Evolutionary conservation across 2,888 invertebrate genomes (phyloP).

Genomic region (Drymonia ruficornis): DNA sequence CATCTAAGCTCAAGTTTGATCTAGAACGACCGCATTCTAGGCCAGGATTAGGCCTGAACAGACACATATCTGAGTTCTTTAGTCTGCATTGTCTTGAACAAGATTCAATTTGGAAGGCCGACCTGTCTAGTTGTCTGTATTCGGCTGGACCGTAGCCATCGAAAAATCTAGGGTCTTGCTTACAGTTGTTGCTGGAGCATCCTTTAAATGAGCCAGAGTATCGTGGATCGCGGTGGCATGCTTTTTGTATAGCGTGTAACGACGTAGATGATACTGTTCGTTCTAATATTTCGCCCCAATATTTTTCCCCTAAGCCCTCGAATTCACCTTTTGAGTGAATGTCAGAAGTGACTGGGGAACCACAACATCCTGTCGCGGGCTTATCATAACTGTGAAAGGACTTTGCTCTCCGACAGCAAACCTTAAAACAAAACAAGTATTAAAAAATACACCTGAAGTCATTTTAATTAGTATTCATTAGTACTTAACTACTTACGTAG

Average conservation of each 20-base stretch:
- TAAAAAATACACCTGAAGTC: not conserved
- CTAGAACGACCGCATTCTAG: slow-evolving; percentile 77
- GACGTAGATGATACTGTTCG: slow-evolving; percentile 91
- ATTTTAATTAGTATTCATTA: not conserved
- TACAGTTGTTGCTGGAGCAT: slow-evolving; percentile 68
- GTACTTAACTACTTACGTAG: slow-evolving; percentile 86
- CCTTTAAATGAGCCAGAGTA: slow-evolving; percentile 80
- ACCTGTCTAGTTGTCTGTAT: slow-evolving; percentile 73
- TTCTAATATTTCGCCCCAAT: slow-evolving; percentile 92
- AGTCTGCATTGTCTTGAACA: slow-evolving; percentile 78
- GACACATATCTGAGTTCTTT: slow-evolving; percentile 77
- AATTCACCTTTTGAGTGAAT: slow-evolving; percentile 84
- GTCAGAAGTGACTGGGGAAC: slow-evolving; percentile 77
- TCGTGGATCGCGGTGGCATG: slow-evolving; percentile 74
- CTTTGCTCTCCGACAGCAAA: slow-evolving; percentile 75
- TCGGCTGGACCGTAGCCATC: slow-evolving; percentile 74
- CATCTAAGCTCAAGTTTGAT: slow-evolving; percentile 80
- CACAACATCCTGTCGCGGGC: slow-evolving; percentile 73
- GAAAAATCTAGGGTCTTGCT: slow-evolving; percentile 75
- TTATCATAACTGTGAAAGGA: slow-evolving; percentile 71
- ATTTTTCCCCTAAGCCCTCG: slow-evolving; percentile 88
- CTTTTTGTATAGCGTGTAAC: slow-evolving; percentile 87
- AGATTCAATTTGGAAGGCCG: slow-evolving; percentile 79
- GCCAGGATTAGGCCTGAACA: slow-evolving; percentile 72
- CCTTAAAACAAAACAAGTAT: slow-evolving; percentile 48